A percentile compares a stretch with the other conserved stretches of the same genome.
phyloP scores from a whole-genome alignment of 2,888 invertebrate genomes.

The Hirtodrosophila alboralis region DNA sequence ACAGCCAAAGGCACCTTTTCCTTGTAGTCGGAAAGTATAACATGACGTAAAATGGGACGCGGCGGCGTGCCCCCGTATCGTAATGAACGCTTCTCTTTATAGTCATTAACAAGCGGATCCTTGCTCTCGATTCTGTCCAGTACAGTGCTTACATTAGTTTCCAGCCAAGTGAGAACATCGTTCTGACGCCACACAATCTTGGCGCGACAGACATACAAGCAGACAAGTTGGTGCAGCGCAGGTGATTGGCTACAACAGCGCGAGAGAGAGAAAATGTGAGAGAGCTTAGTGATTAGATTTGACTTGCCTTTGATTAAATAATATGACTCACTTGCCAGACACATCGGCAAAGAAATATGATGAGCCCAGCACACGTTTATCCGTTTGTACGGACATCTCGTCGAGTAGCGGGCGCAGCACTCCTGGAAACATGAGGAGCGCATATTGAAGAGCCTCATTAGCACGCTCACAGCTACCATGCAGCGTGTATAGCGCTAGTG shows the following conservation, averaged over 20 bases:
- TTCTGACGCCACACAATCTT: constrained; percentile 92
- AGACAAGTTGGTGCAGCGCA: constrained; percentile 88
- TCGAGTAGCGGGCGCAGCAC: constrained; percentile 89
- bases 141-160: constrained; percentile 88
- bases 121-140: constrained; percentile 87
- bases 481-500: constrained; percentile 89
- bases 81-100: constrained; percentile 85
- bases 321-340: constrained; percentile 73
- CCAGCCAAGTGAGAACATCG: constrained; percentile 90
- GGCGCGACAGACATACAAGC: constrained; percentile 90
- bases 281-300: constrained; percentile 19
- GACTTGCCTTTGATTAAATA: constrained; percentile 1
- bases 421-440: constrained; percentile 92
- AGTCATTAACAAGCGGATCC: constrained; percentile 87
- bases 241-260: constrained; percentile 85
- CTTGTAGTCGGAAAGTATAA: constrained; percentile 84
- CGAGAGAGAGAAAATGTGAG: constrained; percentile 5
- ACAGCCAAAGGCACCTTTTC: constrained; percentile 84
- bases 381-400: constrained; percentile 90
- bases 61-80: constrained; percentile 82
- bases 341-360: constrained; percentile 82
- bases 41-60: constrained; percentile 82
- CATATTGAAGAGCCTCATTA: constrained; percentile 89
- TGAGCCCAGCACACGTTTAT: constrained; percentile 86
- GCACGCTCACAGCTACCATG: constrained; percentile 85